phyloP scores from a whole-genome alignment of 2,888 invertebrate species.

The Sarcophaga subvicina region DNA sequence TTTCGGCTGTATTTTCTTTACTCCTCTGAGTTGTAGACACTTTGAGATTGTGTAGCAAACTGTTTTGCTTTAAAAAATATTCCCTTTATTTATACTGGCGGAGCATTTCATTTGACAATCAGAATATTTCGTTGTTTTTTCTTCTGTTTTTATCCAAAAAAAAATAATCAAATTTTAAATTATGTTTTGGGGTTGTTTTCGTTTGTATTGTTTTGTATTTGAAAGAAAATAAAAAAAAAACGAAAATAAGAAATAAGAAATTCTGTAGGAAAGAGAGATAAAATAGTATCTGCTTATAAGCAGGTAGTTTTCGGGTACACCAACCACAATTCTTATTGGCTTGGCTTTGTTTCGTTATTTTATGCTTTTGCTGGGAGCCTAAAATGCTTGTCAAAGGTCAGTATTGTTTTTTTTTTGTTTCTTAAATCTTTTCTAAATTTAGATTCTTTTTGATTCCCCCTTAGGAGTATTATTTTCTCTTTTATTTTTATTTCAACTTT shows the following conservation, averaged over 20 bases:
- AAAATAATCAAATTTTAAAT: slow-evolving; percentile 44
- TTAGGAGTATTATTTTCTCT: not conserved
- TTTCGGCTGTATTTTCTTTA: not conserved
- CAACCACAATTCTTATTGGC: slow-evolving; percentile 43
- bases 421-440: not conserved
- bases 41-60: slow-evolving; percentile 53
- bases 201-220: not conserved
- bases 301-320: slow-evolving; percentile 51
- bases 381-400: slow-evolving; percentile 58
- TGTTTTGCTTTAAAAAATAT: slow-evolving; percentile 45
- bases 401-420: slow-evolving; percentile 24
- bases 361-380: no score
- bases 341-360: slow-evolving; percentile 3
- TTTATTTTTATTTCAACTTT: slow-evolving; percentile 12
- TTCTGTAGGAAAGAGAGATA: slow-evolving; percentile 22
- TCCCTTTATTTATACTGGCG: slow-evolving; percentile 55
- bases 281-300: not conserved
- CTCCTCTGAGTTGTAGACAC: slow-evolving; percentile 62
- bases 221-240: slow-evolving; percentile 1
- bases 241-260: no score
- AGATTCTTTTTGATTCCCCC: not conserved
- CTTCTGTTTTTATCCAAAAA: slow-evolving; percentile 9
- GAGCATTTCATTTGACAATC: slow-evolving; percentile 17
- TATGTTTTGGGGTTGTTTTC: slow-evolving; percentile 57
- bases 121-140: slow-evolving; percentile 11